These are phyloP conservation scores for Sebastes paucispinis DNA, from an alignment of 2,797 vertebrate species.

Conservation along the genomic window DNA sequence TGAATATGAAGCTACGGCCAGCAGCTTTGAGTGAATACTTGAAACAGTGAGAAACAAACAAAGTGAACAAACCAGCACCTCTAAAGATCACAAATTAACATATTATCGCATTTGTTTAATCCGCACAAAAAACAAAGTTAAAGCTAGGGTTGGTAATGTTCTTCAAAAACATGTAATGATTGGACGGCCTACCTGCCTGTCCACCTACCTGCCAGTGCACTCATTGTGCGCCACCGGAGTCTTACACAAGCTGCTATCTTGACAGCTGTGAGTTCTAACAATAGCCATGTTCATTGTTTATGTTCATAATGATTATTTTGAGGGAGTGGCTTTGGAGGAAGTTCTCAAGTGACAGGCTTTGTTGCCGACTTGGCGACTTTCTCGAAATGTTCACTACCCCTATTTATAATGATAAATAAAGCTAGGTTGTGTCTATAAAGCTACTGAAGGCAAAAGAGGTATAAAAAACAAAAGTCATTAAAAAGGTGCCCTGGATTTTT, in stretches of 20 bases:
- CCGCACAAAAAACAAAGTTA: neutral
- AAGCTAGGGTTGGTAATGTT: no score
- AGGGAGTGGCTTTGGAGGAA: no score
- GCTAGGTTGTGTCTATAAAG: neutral
- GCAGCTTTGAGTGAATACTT: neutral
- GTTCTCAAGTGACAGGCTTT: no score
- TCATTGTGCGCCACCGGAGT: no score
- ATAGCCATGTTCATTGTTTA: no score
- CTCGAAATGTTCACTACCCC: neutral
- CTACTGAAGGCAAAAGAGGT: neutral
- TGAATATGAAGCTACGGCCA: neutral
- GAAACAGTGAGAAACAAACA: neutral
- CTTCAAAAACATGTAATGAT: no score
- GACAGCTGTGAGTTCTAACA: no score
- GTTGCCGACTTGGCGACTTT: no score
- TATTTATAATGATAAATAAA: neutral
- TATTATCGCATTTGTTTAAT: neutral
- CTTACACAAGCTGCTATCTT: no score
- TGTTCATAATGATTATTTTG: no score
- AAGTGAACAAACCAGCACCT: neutral
- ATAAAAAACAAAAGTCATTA: neutral
- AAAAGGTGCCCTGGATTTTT: neutral
- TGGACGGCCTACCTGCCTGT: no score
- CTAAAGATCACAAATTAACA: neutral
- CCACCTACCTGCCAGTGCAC: no score